These are phyloP conservation scores for Cheirogaleus major DNA, from an alignment of 2,797 vertebrate genomes.

Conservation along the genomic window DNA sequence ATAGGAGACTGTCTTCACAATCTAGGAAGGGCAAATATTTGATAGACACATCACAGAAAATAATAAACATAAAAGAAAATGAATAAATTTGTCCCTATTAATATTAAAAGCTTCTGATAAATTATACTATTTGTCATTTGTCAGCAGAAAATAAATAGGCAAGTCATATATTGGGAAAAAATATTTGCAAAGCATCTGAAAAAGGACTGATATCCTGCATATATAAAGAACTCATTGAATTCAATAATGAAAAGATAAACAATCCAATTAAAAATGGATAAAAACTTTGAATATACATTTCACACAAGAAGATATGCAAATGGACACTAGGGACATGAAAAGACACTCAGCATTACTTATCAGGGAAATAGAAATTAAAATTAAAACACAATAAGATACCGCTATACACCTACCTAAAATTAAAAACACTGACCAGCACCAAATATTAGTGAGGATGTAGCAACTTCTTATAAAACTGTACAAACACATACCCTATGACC, in stretches of 20 bases:
- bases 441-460: not conserved
- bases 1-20: not conserved
- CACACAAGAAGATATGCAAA: not conserved
- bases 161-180: not conserved
- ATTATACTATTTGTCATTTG: not conserved
- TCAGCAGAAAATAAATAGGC: not conserved
- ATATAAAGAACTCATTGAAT: not conserved
- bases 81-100: not conserved
- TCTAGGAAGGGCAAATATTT: not conserved
- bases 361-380: constrained; percentile 14
- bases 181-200: constrained; percentile 31
- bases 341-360: not conserved
- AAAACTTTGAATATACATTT: not conserved
- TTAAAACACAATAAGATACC: not conserved
- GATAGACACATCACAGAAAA: not conserved
- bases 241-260: not conserved
- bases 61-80: not conserved
- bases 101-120: not conserved
- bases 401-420: not conserved
- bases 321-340: not conserved
- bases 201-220: not conserved
- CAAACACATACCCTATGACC: not conserved
- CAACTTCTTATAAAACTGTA: not conserved
- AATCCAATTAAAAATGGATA: not conserved
- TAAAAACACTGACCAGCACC: not conserved